Evolutionary conservation across 1,140 invertebrate genomes (phyloP).

Genomic region (Microplitis demolitor): DNA sequence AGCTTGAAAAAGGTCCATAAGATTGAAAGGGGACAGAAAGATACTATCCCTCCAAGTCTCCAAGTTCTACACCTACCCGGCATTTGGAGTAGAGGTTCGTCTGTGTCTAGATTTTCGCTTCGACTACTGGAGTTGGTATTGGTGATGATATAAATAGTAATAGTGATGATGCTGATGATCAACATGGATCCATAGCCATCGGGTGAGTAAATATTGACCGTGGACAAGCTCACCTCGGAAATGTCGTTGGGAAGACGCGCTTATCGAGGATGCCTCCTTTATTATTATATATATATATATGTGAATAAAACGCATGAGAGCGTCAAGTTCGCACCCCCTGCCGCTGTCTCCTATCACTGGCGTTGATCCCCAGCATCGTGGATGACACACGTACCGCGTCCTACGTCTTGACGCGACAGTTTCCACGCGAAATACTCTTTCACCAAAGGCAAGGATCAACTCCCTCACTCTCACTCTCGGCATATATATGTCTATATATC

Average conservation of each 20-base stretch:
- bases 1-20: no score
- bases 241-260: conserved; percentile 22
- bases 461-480: not conserved
- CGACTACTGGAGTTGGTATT: not conserved
- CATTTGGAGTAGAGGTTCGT: no score
- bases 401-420: not conserved
- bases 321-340: not conserved
- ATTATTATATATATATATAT: no score
- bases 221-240: conserved; percentile 14
- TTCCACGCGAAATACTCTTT: not conserved
- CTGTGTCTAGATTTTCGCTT: no score
- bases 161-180: not conserved
- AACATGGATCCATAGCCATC: conserved; percentile 27
- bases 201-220: conserved; percentile 33
- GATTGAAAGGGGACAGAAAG: no score
- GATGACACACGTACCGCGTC: conserved; percentile 18
- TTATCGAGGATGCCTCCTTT: conserved; percentile 16
- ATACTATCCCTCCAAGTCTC: no score
- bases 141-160: not conserved
- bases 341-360: no score
- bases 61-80: no score
- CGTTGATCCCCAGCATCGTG: conserved; percentile 16
- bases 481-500: not conserved
- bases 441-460: not conserved
- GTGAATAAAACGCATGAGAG: conserved; percentile 11